Base-by-base conservation (phyloP, 2,888 invertebrate genomes). In the Ypsolopha scabrella region DNA sequence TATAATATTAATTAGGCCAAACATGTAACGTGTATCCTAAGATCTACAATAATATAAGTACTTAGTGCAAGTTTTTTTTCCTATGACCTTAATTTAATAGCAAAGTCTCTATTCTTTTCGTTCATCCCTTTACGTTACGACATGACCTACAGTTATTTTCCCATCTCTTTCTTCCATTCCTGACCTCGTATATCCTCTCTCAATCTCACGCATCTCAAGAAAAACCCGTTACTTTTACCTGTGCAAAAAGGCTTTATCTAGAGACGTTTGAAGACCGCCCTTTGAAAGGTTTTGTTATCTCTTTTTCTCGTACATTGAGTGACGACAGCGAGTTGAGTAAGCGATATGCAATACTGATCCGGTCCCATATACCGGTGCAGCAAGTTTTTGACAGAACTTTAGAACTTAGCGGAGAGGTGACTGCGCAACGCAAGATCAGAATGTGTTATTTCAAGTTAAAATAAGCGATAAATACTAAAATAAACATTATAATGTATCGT, bases 141-240 rank as follows among this genome's bases (percentile, higher is more conserved):
- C 72, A 67, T 77, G 81, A 83, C 80, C 78, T 70, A 72, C 50
- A 50, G 51, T 36, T 48, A 62, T 64, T 61, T 53, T 11, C 56
- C 54, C 49, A 13, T 81, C 80, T 66, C 73, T 52, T 45, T 82
- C 70, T 54, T 58, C 57, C 75, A 54, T 41, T 53, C 52, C 56
- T 70, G 69, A 73, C 71, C 74, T 68, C 64, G 54, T 59, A 68
- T 65, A 55, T 59, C 58, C 66, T 59, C 60, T 83, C 76, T 80
- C 86, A 24, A 65, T 54, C 70, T 75, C 75, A 77, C 76, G 74
- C 78, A 85, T 85, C 85, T 83, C 67, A 80, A 82, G 80, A 80
- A 80, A 83, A 73, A 70, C 75, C 86, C 87, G 87, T 87, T 87
- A 87, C 86, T 86, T 87, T 86, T 87, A 83, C 83, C 79, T 64